Conservation (phyloP, 2,888 invertebrate species). For the Seladonia tumulorum region DNA sequence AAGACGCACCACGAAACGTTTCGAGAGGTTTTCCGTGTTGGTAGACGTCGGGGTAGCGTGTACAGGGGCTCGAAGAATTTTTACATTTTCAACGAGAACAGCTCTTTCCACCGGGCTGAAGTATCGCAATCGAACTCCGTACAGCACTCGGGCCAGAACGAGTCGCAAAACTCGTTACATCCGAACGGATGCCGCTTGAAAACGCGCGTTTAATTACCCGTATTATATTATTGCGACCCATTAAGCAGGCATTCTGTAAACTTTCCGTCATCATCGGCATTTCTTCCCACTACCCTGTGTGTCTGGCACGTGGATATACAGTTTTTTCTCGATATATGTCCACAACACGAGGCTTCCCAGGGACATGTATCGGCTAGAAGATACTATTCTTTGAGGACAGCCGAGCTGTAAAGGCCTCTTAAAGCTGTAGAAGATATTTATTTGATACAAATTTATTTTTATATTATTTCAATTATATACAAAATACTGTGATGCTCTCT, state of each 20-base stretch:
- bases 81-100: slow-evolving; percentile 47
- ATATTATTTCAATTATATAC: too few species aligned
- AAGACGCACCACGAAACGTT: slow-evolving; percentile 5
- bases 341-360: too few species aligned
- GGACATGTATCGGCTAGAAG: too few species aligned
- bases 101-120: slow-evolving; percentile 24
- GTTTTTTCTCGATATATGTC: too few species aligned
- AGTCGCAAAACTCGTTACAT: slow-evolving; percentile 61
- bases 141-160: slow-evolving; percentile 3
- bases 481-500: too few species aligned
- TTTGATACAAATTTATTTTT: too few species aligned
- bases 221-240: slow-evolving; percentile 73
- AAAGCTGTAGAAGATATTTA: too few species aligned
- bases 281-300: too few species aligned
- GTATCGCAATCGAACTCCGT: slow-evolving; percentile 42
- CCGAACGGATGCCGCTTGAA: slow-evolving; percentile 56
- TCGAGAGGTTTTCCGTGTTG: slow-evolving; percentile 14
- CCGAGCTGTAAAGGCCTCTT: too few species aligned
- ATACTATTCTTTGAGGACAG: too few species aligned
- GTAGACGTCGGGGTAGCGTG: neutral
- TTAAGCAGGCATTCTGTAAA: slow-evolving; percentile 72
- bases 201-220: slow-evolving; percentile 74
- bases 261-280: slow-evolving; percentile 67
- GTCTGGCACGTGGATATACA: too few species aligned
- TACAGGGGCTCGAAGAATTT: slow-evolving; percentile 12